These are phyloP conservation scores for Crotalus helleri DNA, from an alignment of 2,113 vertebrate genomes.

Conservation along the genomic window DNA sequence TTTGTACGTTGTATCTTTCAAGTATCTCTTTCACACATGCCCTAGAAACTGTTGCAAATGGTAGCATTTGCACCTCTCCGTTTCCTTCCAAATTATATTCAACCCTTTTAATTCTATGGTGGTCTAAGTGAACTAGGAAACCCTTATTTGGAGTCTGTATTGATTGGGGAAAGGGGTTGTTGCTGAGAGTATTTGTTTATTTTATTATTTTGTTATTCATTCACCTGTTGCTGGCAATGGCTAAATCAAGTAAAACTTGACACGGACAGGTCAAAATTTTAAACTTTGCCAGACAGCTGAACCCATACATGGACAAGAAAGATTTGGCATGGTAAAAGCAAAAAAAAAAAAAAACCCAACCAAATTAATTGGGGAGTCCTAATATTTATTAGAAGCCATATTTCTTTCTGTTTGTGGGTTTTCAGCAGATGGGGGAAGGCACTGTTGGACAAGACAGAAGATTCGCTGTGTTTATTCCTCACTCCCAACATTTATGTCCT, in stretches of 20 bases:
- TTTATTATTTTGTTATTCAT: not conserved
- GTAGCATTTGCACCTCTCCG: not conserved
- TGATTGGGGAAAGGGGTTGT: not conserved
- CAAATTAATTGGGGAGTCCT: conserved; percentile 3
- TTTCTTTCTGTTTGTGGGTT: not conserved
- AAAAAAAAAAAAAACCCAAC: too few relatives aligned
- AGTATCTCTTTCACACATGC: not conserved
- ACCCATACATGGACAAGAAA: not conserved
- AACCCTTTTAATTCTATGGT: not conserved
- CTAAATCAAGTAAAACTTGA: not conserved
- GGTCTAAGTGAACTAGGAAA: not conserved
- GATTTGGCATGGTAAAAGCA: not conserved
- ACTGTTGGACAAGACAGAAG: not conserved
- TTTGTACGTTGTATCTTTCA: not conserved
- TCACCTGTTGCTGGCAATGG: not conserved
- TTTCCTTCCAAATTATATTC: not conserved
- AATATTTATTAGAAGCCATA: not conserved
- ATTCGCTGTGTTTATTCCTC: not conserved
- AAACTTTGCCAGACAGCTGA: not conserved
- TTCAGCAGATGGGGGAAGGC: not conserved
- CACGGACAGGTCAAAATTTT: not conserved
- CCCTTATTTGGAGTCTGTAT: not conserved
- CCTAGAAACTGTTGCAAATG: not conserved
- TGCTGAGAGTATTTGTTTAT: not conserved
- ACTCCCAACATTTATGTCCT: not conserved